These are phyloP conservation scores for Caenorhabditis auriculariae DNA, from an alignment of 2,888 invertebrate species.

Conservation along the genomic window DNA sequence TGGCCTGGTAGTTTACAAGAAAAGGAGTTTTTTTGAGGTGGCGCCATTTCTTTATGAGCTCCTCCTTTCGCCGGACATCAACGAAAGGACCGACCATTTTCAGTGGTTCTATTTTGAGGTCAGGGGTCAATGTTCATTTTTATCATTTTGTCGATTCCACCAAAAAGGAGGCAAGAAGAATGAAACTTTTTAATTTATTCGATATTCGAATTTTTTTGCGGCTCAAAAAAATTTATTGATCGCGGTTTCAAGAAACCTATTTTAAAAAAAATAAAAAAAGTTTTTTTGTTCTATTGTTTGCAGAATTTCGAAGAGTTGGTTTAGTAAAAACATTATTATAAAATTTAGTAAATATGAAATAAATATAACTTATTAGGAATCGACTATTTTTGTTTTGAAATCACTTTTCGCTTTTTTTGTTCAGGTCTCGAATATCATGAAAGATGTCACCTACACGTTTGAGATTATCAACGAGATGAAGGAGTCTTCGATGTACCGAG, in stretches of 20 bases:
- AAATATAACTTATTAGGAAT: too few species aligned
- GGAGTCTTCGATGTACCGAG: constrained; percentile 82
- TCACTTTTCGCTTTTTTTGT: too few species aligned
- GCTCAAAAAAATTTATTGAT: background rate
- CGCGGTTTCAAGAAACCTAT: background rate
- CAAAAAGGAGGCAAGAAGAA: too few species aligned
- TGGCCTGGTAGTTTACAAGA: background rate
- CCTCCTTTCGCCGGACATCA: constrained; percentile 80
- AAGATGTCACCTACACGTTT: constrained; percentile 76
- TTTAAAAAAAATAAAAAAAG: too few species aligned
- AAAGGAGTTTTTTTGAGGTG: constrained; percentile 69
- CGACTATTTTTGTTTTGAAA: too few species aligned
- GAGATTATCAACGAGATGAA: constrained; percentile 86
- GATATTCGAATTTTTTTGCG: too few species aligned
- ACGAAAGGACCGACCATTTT: constrained; percentile 75
- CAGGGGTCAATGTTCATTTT: background rate
- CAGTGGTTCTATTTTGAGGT: constrained; percentile 89
- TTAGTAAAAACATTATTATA: too few species aligned
- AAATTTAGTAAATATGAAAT: too few species aligned
- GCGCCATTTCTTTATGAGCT: constrained; percentile 79
- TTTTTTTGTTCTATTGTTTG: too few species aligned
- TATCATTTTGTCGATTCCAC: too few species aligned
- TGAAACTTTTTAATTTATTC: too few species aligned
- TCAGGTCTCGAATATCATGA: constrained; percentile 74
- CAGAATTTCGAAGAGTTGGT: too few species aligned